Evolutionary conservation across 2,888 invertebrate genomes (phyloP).

Genomic region (Athrips mouffetella): DNA sequence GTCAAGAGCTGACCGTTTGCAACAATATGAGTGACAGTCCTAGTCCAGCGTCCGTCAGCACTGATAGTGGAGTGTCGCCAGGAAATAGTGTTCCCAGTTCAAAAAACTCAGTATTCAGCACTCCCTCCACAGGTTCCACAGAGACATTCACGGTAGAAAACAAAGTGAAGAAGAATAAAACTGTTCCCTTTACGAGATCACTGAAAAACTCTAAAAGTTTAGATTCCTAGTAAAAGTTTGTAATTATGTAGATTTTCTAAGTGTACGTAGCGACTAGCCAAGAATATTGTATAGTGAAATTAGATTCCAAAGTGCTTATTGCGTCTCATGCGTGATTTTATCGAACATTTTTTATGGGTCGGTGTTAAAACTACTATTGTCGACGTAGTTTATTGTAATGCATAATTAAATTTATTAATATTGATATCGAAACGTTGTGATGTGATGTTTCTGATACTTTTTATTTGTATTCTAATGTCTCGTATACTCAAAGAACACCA

Average conservation of each 20-base stretch:
- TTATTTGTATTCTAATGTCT: not conserved
- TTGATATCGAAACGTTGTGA: conserved; percentile 18
- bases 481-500: too few relatives aligned
- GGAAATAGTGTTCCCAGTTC: conserved; percentile 64
- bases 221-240: conserved; percentile 68
- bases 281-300: conserved; percentile 50
- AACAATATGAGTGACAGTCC: conserved; percentile 65
- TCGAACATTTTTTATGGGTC: conserved; percentile 47
- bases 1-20: conserved; percentile 69
- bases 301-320: conserved; percentile 70
- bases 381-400: conserved; percentile 29
- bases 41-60: conserved; percentile 66
- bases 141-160: conserved; percentile 48
- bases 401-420: conserved; percentile 28
- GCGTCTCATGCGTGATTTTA: conserved; percentile 47
- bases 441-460: not conserved
- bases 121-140: conserved; percentile 39
- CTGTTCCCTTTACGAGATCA: conserved; percentile 51
- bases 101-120: conserved; percentile 58
- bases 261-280: conserved; percentile 64
- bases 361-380: conserved; percentile 51
- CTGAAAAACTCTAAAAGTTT: conserved; percentile 72
- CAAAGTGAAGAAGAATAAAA: conserved; percentile 60
- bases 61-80: conserved; percentile 68
- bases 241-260: conserved; percentile 78